phyloP scores from a whole-genome alignment of 2,797 vertebrate species.

The Premnoplex brunnescens region DNA sequence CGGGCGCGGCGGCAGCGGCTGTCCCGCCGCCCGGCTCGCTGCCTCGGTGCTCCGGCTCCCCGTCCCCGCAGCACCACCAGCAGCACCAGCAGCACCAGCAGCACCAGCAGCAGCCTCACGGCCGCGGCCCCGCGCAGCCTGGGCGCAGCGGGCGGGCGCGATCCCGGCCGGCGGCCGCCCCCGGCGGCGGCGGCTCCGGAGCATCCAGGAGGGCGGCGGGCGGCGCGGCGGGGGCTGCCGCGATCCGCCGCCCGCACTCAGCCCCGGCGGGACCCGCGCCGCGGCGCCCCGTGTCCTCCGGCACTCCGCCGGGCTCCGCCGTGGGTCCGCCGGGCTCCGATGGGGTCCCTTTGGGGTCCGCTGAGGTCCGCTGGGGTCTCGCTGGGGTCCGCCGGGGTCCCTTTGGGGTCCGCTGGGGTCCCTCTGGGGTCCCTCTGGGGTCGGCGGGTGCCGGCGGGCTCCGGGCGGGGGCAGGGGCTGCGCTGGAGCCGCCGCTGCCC shows the following conservation, averaged over 20 bases:
- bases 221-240: not conserved
- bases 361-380: too few species aligned
- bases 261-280: not conserved
- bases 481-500: not conserved
- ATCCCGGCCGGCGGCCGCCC: not conserved
- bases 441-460: not conserved
- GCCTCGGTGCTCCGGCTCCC: not conserved
- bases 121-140: not conserved
- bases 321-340: too few species aligned
- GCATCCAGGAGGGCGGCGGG: not conserved
- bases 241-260: not conserved
- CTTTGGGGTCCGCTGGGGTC: too few species aligned
- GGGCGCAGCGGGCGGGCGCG: not conserved
- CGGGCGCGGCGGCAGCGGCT: not conserved
- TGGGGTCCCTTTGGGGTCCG: too few species aligned
- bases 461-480: not conserved
- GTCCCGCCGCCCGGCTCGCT: not conserved
- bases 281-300: not conserved
- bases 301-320: too few species aligned
- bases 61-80: too few species aligned
- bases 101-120: not conserved
- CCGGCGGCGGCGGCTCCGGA: conserved; percentile 5
- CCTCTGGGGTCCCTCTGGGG: too few species aligned
- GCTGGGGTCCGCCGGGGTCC: too few species aligned
- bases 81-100: not conserved